Evolutionary conservation across 1,140 invertebrate genomes (phyloP).

Genomic region (Phymorhynchus buccinoides): DNA sequence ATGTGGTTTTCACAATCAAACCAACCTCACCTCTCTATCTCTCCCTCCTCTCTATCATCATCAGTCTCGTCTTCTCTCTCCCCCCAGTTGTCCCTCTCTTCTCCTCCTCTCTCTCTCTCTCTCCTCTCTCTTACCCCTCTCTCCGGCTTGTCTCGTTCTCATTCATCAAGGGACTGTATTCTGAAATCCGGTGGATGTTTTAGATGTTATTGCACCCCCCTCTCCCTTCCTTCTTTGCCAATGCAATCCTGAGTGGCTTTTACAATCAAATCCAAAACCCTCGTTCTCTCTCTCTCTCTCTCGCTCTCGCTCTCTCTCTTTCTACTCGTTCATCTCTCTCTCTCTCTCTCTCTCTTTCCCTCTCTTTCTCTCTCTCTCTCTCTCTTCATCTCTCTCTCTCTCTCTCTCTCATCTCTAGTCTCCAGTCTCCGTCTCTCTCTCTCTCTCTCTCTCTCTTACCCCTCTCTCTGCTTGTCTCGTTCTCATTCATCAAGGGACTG

Average conservation of each 20-base stretch:
- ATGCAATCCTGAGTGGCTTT: conserved; percentile 13
- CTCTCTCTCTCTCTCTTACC: conserved; percentile 28
- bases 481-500: conserved; percentile 12
- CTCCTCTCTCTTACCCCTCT: conserved; percentile 3
- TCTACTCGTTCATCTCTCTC: no score
- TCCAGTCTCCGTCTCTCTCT: conserved; percentile 21
- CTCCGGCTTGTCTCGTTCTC: conserved; percentile 12
- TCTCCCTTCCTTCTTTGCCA: not conserved
- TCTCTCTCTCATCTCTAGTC: conserved; percentile 35
- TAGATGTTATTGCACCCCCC: conserved; percentile 27
- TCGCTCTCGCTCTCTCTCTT: conserved; percentile 41
- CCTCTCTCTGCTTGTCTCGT: conserved; percentile 25
- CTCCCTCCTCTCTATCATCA: no score
- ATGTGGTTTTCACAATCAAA: no score
- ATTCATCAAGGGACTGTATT: conserved; percentile 20
- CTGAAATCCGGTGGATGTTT: conserved; percentile 19
- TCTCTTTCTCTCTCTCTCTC: not conserved
- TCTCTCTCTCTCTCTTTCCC: not conserved
- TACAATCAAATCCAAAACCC: no score
- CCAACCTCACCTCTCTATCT: no score
- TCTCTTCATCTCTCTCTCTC: conserved; percentile 7
- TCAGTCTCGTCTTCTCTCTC: no score
- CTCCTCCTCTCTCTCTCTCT: conserved; percentile 29
- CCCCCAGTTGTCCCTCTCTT: conserved; percentile 36
- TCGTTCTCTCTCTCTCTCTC: conserved; percentile 32